Percentiles rank a stretch among this genome's conserved stretches.
phyloP scores from a whole-genome alignment of 1,140 invertebrate genomes.

The Penaeus japonicus region DNA sequence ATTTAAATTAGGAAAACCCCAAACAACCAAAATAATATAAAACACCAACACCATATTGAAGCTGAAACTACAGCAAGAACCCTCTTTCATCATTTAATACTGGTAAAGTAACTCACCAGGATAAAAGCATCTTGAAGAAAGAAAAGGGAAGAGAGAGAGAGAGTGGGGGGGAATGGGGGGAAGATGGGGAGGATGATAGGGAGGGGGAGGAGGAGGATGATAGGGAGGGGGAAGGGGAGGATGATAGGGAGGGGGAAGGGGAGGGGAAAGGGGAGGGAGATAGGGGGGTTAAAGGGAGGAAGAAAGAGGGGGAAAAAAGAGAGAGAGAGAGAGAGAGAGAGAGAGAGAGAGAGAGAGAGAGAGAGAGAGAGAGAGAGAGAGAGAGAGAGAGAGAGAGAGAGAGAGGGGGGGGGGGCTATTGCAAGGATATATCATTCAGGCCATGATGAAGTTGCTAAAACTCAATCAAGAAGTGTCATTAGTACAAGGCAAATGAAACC shows the following conservation, averaged over 20 bases:
- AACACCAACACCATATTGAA: slow-evolving; percentile 49
- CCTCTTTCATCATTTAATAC: slow-evolving; percentile 1
- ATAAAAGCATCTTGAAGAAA: slow-evolving; percentile 15
- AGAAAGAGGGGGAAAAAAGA: neutral
- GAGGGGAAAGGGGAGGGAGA: neutral
- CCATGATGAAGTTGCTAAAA: no score
- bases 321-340: neutral
- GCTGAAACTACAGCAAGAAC: slow-evolving; percentile 23
- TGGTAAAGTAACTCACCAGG: neutral
- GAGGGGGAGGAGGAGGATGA: neutral
- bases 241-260: neutral
- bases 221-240: neutral
- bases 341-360: neutral
- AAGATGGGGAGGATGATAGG: neutral
- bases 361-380: neutral
- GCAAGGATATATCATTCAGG: slow-evolving; percentile 40
- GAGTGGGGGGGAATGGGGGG: neutral
- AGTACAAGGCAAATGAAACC: slow-evolving; percentile 15
- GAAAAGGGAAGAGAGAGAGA: neutral
- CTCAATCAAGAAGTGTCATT: neutral
- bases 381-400: neutral
- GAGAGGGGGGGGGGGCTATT: neutral
- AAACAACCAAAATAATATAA: slow-evolving; percentile 31
- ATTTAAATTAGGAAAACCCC: slow-evolving; percentile 24
- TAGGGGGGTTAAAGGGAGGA: neutral